phyloP scores from a whole-genome alignment of 2,113 vertebrate species.

The Pristiophorus japonicus region DNA sequence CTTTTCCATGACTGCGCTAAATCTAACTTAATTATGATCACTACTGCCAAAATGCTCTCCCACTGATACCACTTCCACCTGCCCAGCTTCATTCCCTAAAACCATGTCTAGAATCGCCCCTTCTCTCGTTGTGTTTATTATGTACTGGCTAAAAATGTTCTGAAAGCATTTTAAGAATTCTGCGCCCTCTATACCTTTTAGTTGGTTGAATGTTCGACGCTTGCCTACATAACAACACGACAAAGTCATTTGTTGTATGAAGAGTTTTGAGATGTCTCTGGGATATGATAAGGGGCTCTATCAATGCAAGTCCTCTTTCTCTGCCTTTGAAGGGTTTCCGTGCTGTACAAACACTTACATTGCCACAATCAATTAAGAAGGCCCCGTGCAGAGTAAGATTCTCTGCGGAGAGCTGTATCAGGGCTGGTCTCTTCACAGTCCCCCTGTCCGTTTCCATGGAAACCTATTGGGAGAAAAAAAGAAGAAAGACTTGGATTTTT shows the following conservation, averaged over 20 bases:
- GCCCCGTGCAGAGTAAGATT: constrained; percentile 3
- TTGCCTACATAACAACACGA: background rate
- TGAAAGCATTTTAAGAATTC: too few relatives aligned
- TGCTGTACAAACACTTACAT: background rate
- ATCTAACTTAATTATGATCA: too few relatives aligned
- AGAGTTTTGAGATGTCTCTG: background rate
- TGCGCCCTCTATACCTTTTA: too few relatives aligned
- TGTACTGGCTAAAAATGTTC: too few relatives aligned
- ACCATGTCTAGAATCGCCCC: too few relatives aligned
- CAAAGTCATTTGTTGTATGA: background rate
- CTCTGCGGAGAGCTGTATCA: constrained; percentile 20
- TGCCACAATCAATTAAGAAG: constrained; percentile 19
- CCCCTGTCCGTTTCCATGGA: background rate
- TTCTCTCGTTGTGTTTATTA: too few relatives aligned
- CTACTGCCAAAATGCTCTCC: too few relatives aligned
- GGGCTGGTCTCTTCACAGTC: background rate
- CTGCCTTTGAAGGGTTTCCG: background rate
- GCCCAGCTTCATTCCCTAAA: too few relatives aligned
- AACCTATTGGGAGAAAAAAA: background rate
- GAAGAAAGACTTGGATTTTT: too few relatives aligned
- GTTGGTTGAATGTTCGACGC: background rate
- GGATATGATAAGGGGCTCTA: too few relatives aligned
- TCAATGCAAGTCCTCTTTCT: background rate
- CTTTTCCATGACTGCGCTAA: too few relatives aligned
- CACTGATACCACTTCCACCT: too few relatives aligned